Base-by-base conservation (phyloP, 1,140 invertebrate genomes). In the Agraylea sexmaculata region DNA sequence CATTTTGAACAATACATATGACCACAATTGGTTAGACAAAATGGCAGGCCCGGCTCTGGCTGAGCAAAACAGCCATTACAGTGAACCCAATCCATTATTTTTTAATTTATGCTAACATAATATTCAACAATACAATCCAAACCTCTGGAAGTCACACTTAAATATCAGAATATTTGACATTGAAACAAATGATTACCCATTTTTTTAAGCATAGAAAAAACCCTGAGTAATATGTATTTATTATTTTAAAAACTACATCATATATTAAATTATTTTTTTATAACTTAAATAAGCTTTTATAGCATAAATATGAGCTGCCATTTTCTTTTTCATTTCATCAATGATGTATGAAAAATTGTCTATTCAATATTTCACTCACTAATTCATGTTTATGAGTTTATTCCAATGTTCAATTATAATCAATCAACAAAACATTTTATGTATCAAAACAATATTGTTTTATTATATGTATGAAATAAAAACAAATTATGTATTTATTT, bases 1-100 rank as follows among this genome's bases (percentile, higher is more conserved):
- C 65, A 68, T 40, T 57, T 57, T 47, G 56, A 59, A 47, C 65
- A 68, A 57, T 61, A 68, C 58, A 66, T 68, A 49, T 66, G 65
- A 47, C 65, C 64, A 53, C 63, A 67, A 56, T 61, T 62, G 55
- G 64, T 64, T 36, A 67, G 54, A 47, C 61, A 57, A 44, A 66
- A 50, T 37, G 55, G 55, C 33, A 60, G 59, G 50, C 59, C 57
- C 17, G 59, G 55, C 49, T 58, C 58, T 47, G 65, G 55, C 43
- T 64, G 62, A 38, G 40, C 40, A 47, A 59, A 65, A 55, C 65
- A 68, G 51, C 62, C 59, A 53, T 68, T 68, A 46, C 63, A 68
- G 55, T 68, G 65, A 49, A 68, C 64, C 65, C 65, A 68, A 56
- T 68, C 65, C 65, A 66, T 66, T 50, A 45, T 50, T 37, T 37